These are phyloP conservation scores for Hesperophylax magnus DNA, from an alignment of 1,140 invertebrate species.

Conservation along the genomic window DNA sequence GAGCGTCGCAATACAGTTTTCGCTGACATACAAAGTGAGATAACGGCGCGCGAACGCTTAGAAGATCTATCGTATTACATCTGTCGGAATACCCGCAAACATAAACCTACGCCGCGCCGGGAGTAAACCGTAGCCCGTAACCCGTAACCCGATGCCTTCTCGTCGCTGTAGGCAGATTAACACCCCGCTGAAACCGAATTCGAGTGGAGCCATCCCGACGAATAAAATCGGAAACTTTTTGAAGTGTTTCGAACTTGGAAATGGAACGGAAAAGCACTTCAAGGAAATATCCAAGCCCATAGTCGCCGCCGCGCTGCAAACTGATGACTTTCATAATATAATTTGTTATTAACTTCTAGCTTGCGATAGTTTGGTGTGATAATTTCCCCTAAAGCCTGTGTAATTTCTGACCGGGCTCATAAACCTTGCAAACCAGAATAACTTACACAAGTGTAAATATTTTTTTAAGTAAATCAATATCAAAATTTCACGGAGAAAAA, in stretches of 20 bases:
- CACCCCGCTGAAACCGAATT: background rate
- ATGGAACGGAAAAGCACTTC: conserved; percentile 25
- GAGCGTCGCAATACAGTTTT: background rate
- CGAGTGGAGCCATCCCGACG: background rate
- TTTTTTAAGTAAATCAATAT: too few species aligned
- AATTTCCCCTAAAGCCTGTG: too few species aligned
- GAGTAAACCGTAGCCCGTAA: background rate
- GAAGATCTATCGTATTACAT: background rate
- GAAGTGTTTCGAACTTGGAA: conserved; percentile 20
- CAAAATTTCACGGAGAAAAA: too few species aligned
- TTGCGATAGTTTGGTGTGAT: too few species aligned
- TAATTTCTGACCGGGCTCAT: too few species aligned
- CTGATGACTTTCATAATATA: too few species aligned
- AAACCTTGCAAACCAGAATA: too few species aligned
- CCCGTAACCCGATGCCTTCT: background rate
- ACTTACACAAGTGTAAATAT: too few species aligned
- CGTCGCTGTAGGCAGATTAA: conserved; percentile 11
- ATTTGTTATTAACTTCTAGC: too few species aligned
- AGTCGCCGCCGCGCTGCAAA: too few species aligned
- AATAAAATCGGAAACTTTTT: conserved; percentile 32
- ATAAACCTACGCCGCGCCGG: background rate
- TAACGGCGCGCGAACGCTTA: background rate
- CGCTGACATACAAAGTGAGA: conserved; percentile 5
- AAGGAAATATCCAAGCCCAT: too few species aligned
- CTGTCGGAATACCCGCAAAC: background rate